Evolutionary conservation across 2,113 vertebrate species (phyloP), one percentile per base, ranked within the genome.

Genomic region (Thalassoma bifasciatum): DNA sequence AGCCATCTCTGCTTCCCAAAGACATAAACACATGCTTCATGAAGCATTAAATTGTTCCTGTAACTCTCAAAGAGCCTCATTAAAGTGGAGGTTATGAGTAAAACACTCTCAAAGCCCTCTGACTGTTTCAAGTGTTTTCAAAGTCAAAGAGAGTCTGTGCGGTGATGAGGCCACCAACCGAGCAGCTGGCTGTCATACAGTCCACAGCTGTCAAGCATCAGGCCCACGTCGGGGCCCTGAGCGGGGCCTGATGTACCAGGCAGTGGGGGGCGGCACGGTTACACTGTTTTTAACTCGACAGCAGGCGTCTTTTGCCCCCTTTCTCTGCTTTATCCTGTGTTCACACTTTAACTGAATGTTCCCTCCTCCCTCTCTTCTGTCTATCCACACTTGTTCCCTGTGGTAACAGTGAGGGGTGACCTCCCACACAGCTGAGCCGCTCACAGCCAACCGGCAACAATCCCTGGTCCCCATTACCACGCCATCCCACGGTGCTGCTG

Each of bases 131-230:
- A 81, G 64, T 30, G 46, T 76, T 53, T n/a, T 73, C 34, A 49
- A 59, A 54, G 50, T 69, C 60, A 77, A 77, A 82, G 46, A 54
- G 53, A 26, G 60, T 30, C 68, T 67, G 56, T 60, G 60, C 38
- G 38, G 69, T 42, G 80, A 68, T 38, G 72, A 77, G 77, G 80
- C 86, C 86, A 87, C 84, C 82, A 76, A 76, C 77, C 77, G 68
- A 8, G 85, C 67, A 65, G 58, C 80, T 79, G 83, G 77, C 78
- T 83, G 83, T 85, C 79, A 71, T 21, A 69, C 46, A 49, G 59
- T n/a, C 46, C 84, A 88, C 87, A 90, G 87, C 88, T 90, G 88
- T 77, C 85, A 87, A 44, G 77, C 66, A 81, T 76, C 87, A 79
- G 61, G 54, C 73, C 57, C 71, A 64, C 26, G 59, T 44, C 5